Conservation (phyloP, 2,113 vertebrate genomes). For the human (Homo sapiens) region DNA sequence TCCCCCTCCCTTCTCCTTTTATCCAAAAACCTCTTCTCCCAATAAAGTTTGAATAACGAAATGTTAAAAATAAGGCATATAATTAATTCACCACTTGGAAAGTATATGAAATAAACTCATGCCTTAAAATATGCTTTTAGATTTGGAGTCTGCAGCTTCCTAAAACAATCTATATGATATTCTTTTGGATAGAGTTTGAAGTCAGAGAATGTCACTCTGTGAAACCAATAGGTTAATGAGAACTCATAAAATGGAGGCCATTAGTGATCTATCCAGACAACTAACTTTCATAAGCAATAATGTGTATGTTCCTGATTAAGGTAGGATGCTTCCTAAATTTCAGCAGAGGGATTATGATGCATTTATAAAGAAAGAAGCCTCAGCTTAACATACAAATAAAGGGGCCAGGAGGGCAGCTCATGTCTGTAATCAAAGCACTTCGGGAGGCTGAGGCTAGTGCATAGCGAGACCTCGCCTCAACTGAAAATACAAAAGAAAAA, state of each 20-base stretch:
- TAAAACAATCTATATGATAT: background rate
- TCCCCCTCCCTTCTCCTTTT: background rate
- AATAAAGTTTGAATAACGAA: background rate
- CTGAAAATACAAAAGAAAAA: too few relatives aligned
- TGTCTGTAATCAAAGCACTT: too few relatives aligned
- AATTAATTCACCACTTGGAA: background rate
- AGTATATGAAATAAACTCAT: background rate
- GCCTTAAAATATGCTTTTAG: slow-evolving; percentile 25
- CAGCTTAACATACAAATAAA: slow-evolving; percentile 13
- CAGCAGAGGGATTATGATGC: background rate
- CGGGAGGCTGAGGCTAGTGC: too few relatives aligned
- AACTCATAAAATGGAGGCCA: background rate
- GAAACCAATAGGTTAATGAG: background rate
- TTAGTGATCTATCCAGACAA: background rate
- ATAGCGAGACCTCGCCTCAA: too few relatives aligned
- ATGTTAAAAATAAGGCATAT: background rate
- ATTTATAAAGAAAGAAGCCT: background rate
- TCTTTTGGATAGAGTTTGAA: background rate
- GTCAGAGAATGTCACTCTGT: background rate
- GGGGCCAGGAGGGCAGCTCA: too few relatives aligned
- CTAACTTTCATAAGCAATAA: background rate
- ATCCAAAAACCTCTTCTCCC: background rate
- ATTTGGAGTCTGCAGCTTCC: background rate
- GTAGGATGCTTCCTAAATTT: background rate
- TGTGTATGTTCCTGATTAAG: background rate